phyloP scores from a whole-genome alignment of 2,113 vertebrate species.

The Nestor notabilis region DNA sequence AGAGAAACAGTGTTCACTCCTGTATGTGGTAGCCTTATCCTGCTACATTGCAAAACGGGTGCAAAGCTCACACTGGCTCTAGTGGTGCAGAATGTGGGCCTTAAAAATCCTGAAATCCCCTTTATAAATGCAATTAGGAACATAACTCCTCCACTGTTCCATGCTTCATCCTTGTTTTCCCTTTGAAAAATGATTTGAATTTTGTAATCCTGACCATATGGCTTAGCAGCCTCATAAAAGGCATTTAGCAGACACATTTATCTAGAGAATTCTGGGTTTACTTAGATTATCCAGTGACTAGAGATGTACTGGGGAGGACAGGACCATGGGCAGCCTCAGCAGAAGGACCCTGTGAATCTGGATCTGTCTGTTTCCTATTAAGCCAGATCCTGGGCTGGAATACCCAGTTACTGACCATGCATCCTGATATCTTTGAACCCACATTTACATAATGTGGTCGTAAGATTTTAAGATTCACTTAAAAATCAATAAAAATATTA shows the following conservation, averaged over 20 bases:
- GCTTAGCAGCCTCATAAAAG: background rate
- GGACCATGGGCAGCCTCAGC: background rate
- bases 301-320: background rate
- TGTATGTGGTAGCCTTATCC: background rate
- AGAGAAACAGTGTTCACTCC: background rate
- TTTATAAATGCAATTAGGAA: background rate
- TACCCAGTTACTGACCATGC: background rate
- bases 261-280: background rate
- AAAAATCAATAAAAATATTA: background rate
- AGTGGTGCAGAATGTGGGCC: background rate
- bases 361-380: background rate
- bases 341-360: background rate
- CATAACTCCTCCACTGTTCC: background rate
- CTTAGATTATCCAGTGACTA: background rate
- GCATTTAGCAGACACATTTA: background rate
- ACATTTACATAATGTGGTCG: background rate
- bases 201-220: background rate
- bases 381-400: background rate
- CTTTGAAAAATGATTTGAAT: background rate
- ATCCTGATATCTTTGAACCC: background rate
- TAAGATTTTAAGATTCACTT: background rate
- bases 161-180: background rate
- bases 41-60: background rate
- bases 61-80: background rate
- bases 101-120: background rate